phyloP scores from a whole-genome alignment of 2,888 invertebrate genomes.

The Calliscelio sp. region DNA sequence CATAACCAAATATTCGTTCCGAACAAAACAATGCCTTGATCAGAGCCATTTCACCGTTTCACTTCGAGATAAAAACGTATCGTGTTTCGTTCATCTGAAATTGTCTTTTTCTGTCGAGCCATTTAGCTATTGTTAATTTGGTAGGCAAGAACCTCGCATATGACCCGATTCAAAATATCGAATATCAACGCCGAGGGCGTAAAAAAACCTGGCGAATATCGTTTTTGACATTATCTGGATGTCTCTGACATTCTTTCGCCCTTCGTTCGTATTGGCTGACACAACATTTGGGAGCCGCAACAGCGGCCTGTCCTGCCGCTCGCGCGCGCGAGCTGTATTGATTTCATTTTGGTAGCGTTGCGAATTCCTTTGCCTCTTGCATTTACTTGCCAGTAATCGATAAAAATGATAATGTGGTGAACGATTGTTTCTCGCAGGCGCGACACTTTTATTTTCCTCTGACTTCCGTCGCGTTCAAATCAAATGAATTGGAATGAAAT shows the following conservation, averaged over 20 bases:
- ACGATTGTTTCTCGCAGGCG: constrained; percentile 52
- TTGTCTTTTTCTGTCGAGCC: constrained; percentile 33
- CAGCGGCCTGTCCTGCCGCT: constrained; percentile 26
- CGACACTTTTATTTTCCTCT: constrained; percentile 34
- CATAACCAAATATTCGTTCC: constrained; percentile 24
- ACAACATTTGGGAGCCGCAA: constrained; percentile 63
- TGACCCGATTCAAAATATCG: constrained; percentile 53
- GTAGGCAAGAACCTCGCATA: constrained; percentile 29
- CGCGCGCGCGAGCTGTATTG: constrained; percentile 54
- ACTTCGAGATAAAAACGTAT: constrained; percentile 38
- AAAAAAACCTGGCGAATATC: constrained; percentile 54
- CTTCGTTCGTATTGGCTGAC: constrained; percentile 56
- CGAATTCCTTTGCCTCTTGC: constrained; percentile 45
- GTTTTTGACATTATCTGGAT: constrained; percentile 63
- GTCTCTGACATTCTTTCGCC: constrained; percentile 65
- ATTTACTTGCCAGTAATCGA: constrained; percentile 53
- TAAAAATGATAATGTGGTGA: constrained; percentile 57
- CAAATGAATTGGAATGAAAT: constrained; percentile 58
- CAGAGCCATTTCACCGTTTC: constrained; percentile 40
- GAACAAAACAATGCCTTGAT: constrained; percentile 38
- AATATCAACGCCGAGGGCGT: constrained; percentile 51
- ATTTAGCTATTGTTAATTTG: constrained; percentile 56
- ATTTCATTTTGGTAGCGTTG: constrained; percentile 61
- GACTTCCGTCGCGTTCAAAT: constrained; percentile 41
- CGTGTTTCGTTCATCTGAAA: constrained; percentile 28